These are phyloP conservation scores for Atrina japonica DNA, from an alignment of 2,888 invertebrate species.

Conservation along the genomic window DNA sequence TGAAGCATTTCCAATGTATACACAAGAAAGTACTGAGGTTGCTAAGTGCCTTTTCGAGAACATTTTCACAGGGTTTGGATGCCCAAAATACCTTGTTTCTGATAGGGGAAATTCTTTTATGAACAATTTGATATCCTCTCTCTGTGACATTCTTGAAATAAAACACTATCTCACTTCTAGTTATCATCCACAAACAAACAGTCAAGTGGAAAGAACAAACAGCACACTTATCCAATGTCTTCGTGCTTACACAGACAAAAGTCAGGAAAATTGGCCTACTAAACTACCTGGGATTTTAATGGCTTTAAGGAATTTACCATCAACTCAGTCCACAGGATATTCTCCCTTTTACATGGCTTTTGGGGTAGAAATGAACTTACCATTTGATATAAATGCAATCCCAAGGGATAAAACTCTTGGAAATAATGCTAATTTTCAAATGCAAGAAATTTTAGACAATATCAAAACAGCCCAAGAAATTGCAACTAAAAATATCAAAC, in stretches of 20 bases:
- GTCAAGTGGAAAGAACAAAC: constrained; percentile 43
- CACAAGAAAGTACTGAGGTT: constrained; percentile 37
- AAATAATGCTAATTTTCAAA: constrained; percentile 20
- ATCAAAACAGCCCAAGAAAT: constrained; percentile 23
- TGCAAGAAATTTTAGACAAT: neutral
- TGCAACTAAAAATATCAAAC: constrained; percentile 23
- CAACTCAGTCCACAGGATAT: constrained; percentile 29
- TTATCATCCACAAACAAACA: constrained; percentile 44
- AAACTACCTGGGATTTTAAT: constrained; percentile 44
- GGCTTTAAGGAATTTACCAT: constrained; percentile 40
- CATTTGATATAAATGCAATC: constrained; percentile 28
- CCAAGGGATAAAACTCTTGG: constrained; percentile 31
- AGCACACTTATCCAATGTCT: constrained; percentile 36
- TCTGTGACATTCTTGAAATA: constrained; percentile 43
- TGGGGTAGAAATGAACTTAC: constrained; percentile 38
- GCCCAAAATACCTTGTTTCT: constrained; percentile 27
- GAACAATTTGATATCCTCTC: constrained; percentile 37
- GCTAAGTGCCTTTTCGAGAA: constrained; percentile 40
- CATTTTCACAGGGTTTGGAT: constrained; percentile 41
- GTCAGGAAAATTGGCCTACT: constrained; percentile 48
- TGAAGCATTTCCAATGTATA: constrained; percentile 48
- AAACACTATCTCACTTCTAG: constrained; percentile 37
- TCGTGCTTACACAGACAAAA: constrained; percentile 39
- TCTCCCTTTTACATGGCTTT: constrained; percentile 37
- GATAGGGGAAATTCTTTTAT: constrained; percentile 45